phyloP scores from a whole-genome alignment of 2,113 vertebrate species.

The Chascanopsetta lugubris region DNA sequence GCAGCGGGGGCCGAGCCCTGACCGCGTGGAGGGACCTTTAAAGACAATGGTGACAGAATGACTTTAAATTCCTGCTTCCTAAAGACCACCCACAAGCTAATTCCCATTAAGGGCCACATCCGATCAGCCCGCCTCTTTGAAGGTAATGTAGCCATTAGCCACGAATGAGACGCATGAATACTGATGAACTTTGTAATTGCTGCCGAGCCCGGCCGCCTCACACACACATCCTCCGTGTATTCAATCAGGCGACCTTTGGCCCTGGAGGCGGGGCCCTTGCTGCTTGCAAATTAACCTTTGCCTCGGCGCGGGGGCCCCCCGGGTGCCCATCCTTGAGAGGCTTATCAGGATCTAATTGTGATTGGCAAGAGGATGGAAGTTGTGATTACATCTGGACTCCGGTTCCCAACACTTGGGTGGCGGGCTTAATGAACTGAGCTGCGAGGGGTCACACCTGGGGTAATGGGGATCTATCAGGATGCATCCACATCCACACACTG shows the following conservation, averaged over 20 bases:
- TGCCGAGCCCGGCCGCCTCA: slow-evolving; percentile 39
- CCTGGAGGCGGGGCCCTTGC: slow-evolving; percentile 54
- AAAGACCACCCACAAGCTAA: slow-evolving; percentile 47
- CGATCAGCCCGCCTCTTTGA: slow-evolving; percentile 63
- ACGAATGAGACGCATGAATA: slow-evolving; percentile 72
- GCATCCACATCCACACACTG: slow-evolving; percentile 52
- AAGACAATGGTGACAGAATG: slow-evolving; percentile 34
- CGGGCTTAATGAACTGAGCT: slow-evolving; percentile 79
- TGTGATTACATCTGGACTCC: slow-evolving; percentile 80
- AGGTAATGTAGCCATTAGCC: slow-evolving; percentile 64
- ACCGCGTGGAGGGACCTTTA: slow-evolving; percentile 20
- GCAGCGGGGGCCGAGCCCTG: not conserved
- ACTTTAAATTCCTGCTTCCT: slow-evolving; percentile 34
- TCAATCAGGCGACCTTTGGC: slow-evolving; percentile 72
- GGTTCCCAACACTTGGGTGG: slow-evolving; percentile 63
- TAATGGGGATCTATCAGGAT: slow-evolving; percentile 78
- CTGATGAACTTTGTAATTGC: slow-evolving; percentile 75
- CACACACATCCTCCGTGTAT: slow-evolving; percentile 59
- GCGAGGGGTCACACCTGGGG: slow-evolving; percentile 71
- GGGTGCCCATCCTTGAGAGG: slow-evolving; percentile 66
- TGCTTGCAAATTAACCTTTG: slow-evolving; percentile 80
- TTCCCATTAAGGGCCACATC: slow-evolving; percentile 57
- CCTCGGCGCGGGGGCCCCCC: slow-evolving; percentile 53
- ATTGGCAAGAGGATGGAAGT: slow-evolving; percentile 78
- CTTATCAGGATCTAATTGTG: slow-evolving; percentile 76